Conservation (phyloP, 2,797 vertebrate genomes). For the Pantherophis alleghaniensis region DNA sequence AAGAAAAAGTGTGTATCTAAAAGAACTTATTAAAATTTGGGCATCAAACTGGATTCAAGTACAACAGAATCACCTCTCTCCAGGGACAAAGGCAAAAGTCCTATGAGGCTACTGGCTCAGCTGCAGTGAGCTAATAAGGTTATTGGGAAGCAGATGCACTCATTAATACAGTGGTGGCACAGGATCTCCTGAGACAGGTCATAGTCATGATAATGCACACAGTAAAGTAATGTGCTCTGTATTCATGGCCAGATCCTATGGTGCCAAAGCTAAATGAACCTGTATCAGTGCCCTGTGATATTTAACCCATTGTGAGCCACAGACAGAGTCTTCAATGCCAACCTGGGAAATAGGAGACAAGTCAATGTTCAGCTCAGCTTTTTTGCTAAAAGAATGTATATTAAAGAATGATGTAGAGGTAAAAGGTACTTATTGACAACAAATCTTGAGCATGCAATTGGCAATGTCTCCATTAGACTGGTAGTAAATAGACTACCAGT, state of each 20-base stretch:
- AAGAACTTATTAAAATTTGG: conserved; percentile 76
- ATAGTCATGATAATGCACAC: conserved; percentile 78
- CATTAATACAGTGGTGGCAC: conserved; percentile 82
- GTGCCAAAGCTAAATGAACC: conserved; percentile 67
- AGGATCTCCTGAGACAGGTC: conserved; percentile 78
- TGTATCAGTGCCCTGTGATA: conserved; percentile 42
- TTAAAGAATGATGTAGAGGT: background rate
- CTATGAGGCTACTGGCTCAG: conserved; percentile 78
- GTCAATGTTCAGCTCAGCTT: background rate
- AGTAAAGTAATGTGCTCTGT: conserved; percentile 71
- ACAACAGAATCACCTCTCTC: conserved; percentile 71
- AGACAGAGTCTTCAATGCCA: background rate
- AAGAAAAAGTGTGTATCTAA: conserved; percentile 53
- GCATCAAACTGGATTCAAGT: conserved; percentile 75
- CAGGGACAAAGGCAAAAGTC: conserved; percentile 69
- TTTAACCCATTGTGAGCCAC: conserved; percentile 61
- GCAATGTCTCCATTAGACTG: background rate
- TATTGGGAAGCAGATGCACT: conserved; percentile 80
- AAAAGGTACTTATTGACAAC: background rate
- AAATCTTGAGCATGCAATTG: background rate
- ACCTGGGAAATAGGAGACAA: background rate
- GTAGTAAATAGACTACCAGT: background rate
- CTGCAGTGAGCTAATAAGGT: conserved; percentile 81
- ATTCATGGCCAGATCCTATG: conserved; percentile 75
- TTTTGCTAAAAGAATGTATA: background rate